phyloP scores from a whole-genome alignment of 2,888 invertebrate genomes.

The Erannis defoliaria region DNA sequence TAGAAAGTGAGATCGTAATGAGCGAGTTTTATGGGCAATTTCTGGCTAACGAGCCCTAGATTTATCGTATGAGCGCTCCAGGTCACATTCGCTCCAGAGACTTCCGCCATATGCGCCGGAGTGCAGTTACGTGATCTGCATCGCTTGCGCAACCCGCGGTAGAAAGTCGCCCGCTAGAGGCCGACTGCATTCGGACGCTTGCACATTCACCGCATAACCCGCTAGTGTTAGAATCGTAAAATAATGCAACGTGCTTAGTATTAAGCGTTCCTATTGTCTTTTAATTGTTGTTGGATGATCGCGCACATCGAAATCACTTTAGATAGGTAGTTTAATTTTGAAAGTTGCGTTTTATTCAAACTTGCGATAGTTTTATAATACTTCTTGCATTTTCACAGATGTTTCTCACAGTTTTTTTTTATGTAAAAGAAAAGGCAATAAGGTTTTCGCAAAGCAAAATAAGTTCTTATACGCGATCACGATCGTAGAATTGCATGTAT shows the following conservation, averaged over 20 bases:
- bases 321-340: slow-evolving; percentile 11
- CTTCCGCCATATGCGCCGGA: slow-evolving; percentile 80
- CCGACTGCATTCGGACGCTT: slow-evolving; percentile 78
- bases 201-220: slow-evolving; percentile 70
- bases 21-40: slow-evolving; percentile 34
- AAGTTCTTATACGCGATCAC: slow-evolving; percentile 14
- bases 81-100: slow-evolving; percentile 79
- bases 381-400: slow-evolving; percentile 1
- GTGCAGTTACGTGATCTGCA: slow-evolving; percentile 85
- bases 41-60: slow-evolving; percentile 58
- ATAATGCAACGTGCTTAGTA: slow-evolving; percentile 59
- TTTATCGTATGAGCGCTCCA: slow-evolving; percentile 59
- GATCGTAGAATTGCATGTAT: slow-evolving; percentile 51
- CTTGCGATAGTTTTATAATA: neutral
- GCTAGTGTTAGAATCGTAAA: slow-evolving; percentile 70
- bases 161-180: slow-evolving; percentile 79
- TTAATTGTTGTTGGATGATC: slow-evolving; percentile 39
- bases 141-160: slow-evolving; percentile 78
- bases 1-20: slow-evolving; percentile 40
- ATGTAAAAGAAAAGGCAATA: neutral
- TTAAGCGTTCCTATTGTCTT: slow-evolving; percentile 59
- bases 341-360: too few species aligned
- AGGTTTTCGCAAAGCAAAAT: slow-evolving; percentile 12
- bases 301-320: slow-evolving; percentile 47
- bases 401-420: too few species aligned